Percentiles rank a stretch among this genome's conserved stretches.
phyloP scores from a whole-genome alignment of 2,113 vertebrate genomes.

The Rhea americana region DNA sequence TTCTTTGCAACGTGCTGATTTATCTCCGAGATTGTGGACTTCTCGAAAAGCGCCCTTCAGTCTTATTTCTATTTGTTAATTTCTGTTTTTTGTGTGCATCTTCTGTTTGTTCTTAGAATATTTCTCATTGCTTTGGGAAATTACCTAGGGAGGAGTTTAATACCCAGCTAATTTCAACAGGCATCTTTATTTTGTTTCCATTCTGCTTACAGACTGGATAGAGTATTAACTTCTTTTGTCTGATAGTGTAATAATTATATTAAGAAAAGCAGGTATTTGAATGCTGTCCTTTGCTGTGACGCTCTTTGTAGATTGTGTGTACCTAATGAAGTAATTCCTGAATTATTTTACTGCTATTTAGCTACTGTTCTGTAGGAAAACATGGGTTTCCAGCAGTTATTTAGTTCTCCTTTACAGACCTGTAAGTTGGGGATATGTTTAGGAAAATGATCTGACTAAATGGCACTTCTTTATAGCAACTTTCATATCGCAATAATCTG shows the following conservation, averaged over 20 bases:
- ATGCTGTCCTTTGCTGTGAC: background rate
- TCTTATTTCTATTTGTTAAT: background rate
- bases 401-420: background rate
- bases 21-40: background rate
- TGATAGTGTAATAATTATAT: background rate
- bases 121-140: slow-evolving; percentile 6
- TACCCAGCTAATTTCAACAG: background rate
- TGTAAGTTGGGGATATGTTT: background rate
- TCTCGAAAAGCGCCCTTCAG: rapidly evolving
- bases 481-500: background rate
- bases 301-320: background rate
- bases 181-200: background rate
- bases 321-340: background rate
- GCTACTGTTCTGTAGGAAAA: background rate
- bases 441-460: background rate
- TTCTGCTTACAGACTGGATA: background rate
- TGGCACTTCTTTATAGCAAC: background rate
- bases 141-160: background rate
- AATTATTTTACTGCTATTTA: background rate
- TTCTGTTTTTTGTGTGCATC: background rate
- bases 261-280: background rate
- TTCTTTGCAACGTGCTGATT: background rate
- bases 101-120: background rate
- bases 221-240: background rate
- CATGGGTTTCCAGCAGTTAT: background rate